Conservation (phyloP, 2,888 invertebrate genomes). For the Dryobotodes eremita region DNA sequence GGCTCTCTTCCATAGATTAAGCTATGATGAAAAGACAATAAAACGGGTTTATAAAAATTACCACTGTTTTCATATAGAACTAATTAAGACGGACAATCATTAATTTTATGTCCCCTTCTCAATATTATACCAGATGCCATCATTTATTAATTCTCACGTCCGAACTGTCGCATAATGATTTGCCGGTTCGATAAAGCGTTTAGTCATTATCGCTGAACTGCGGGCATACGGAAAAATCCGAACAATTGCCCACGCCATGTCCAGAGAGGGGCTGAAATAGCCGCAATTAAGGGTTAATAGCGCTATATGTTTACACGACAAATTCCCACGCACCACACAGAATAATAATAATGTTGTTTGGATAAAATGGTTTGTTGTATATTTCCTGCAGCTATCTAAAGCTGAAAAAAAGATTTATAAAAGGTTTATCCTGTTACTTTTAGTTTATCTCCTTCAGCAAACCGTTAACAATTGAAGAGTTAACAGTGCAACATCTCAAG, state of each 20-base stretch:
- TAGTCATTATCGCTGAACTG: conserved; percentile 79
- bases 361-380: not conserved
- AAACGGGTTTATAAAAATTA: too few species aligned
- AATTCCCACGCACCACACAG: conserved; percentile 79
- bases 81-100: not conserved
- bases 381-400: not conserved
- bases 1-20: too few species aligned
- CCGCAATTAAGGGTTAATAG: conserved; percentile 80
- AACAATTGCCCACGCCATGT: conserved; percentile 68
- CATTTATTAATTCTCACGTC: conserved; percentile 71
- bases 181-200: conserved; percentile 78
- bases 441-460: conserved; percentile 9
- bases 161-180: conserved; percentile 76
- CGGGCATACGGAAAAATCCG: conserved; percentile 69
- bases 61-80: too few species aligned
- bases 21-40: too few species aligned
- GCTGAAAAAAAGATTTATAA: not conserved
- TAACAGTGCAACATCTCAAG: conserved; percentile 32
- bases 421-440: conserved; percentile 9
- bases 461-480: conserved; percentile 36
- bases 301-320: conserved; percentile 66
- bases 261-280: conserved; percentile 68
- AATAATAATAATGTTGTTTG: conserved; percentile 7
- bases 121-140: conserved; percentile 11
- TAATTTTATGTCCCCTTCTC: not conserved